Percentiles rank a stretch among this genome's conserved stretches.
phyloP scores from a whole-genome alignment of 2,113 vertebrate species.

The Dendropsophus ebraccatus region DNA sequence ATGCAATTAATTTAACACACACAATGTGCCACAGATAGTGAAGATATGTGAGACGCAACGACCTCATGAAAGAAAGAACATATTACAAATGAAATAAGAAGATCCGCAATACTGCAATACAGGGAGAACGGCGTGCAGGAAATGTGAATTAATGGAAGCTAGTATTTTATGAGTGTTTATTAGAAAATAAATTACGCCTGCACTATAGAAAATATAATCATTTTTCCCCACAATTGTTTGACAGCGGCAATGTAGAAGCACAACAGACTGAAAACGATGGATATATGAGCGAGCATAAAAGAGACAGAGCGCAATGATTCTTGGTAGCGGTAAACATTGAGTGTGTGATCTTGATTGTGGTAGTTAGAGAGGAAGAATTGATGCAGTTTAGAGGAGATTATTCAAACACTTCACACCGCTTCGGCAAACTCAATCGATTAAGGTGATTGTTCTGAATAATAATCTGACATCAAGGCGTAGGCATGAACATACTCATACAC shows the following conservation, averaged over 20 bases:
- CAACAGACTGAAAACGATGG: background rate
- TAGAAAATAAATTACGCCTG: constrained; percentile 36
- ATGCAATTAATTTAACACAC: constrained; percentile 28
- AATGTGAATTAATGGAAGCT: constrained; percentile 16
- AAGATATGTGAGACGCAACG: constrained; percentile 17
- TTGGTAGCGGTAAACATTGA: background rate
- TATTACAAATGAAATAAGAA: constrained; percentile 28
- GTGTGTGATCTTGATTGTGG: background rate
- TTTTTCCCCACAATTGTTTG: constrained; percentile 18
- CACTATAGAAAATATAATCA: constrained; percentile 24
- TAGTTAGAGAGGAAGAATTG: constrained; percentile 1
- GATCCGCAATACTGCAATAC: background rate
- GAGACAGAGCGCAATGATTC: background rate
- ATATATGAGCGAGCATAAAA: constrained; percentile 20
- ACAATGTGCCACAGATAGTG: constrained; percentile 29
- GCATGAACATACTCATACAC: background rate
- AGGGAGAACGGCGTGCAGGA: background rate
- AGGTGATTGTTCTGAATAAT: background rate
- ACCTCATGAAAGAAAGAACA: constrained; percentile 9
- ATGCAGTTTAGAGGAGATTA: background rate
- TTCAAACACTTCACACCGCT: background rate
- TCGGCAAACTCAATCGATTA: too few relatives aligned
- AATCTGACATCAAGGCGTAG: background rate
- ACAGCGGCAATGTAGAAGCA: constrained; percentile 16
- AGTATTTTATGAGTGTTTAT: constrained; percentile 40